phyloP scores from a whole-genome alignment of 2,888 invertebrate genomes.

The Drosophila subquinaria region DNA sequence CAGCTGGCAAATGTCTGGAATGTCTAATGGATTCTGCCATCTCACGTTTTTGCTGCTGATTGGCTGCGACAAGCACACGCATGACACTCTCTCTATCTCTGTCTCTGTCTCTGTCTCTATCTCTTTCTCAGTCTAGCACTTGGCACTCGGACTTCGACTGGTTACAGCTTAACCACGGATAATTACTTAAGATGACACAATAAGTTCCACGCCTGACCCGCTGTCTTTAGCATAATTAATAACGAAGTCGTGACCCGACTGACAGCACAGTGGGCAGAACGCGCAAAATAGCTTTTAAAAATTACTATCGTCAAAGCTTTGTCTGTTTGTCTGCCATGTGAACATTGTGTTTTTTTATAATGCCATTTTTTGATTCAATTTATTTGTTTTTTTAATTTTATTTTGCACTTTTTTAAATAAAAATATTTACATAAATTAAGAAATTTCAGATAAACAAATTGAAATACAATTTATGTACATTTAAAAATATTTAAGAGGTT shows the following conservation, averaged over 20 bases:
- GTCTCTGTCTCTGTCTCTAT: background rate
- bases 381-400: background rate
- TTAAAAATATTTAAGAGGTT: no score
- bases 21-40: constrained; percentile 29
- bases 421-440: no score
- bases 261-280: background rate
- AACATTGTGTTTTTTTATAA: no score
- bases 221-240: constrained; percentile 66
- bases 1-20: constrained; percentile 34
- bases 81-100: constrained; percentile 1
- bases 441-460: no score
- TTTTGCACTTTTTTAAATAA: background rate
- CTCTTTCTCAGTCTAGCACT: background rate
- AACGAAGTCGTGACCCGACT: constrained; percentile 53
- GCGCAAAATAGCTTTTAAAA: background rate
- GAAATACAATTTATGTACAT: no score
- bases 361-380: background rate
- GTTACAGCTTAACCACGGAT: constrained; percentile 56
- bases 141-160: background rate
- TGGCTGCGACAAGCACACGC: constrained; percentile 30
- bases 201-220: constrained; percentile 56
- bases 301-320: background rate
- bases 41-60: constrained; percentile 34
- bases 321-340: background rate
- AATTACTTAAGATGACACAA: constrained; percentile 69